Percentiles rank a stretch among this genome's conserved stretches.
Conservation (phyloP, 2,113 vertebrate species). For the Beaufortia kweichowensis region DNA sequence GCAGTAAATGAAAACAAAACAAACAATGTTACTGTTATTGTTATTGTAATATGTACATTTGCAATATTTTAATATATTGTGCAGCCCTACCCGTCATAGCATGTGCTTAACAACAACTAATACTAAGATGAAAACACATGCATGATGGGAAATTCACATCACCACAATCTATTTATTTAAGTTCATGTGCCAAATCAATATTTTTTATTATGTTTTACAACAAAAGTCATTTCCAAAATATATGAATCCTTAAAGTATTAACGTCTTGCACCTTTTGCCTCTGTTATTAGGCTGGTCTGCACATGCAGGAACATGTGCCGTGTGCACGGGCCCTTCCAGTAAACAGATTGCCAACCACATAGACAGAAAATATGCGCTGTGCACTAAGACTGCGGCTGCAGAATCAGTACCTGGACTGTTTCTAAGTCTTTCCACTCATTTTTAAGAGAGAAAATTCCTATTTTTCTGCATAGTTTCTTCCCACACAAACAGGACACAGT, state of each 20-base stretch:
- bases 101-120: no score
- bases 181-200: no score
- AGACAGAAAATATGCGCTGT: slow-evolving; percentile 76
- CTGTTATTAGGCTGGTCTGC: slow-evolving; percentile 56
- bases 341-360: slow-evolving; percentile 76
- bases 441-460: slow-evolving; percentile 57
- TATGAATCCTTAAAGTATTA: no score
- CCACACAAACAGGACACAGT: slow-evolving; percentile 59
- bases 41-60: no score
- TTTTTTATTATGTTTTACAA: no score
- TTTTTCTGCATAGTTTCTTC: slow-evolving; percentile 65
- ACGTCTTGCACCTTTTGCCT: not conserved
- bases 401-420: slow-evolving; percentile 76
- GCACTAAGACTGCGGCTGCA: slow-evolving; percentile 62
- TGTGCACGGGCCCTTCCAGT: slow-evolving; percentile 68
- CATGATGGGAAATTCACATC: not conserved
- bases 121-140: no score
- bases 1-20: no score
- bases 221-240: no score
- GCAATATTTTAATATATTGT: no score
- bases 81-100: no score
- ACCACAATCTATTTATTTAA: no score
- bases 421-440: slow-evolving; percentile 73
- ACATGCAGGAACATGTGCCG: slow-evolving; percentile 75
- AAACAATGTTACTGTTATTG: no score